Conservation (phyloP, 2,113 vertebrate genomes). For the Bathybates hornii region DNA sequence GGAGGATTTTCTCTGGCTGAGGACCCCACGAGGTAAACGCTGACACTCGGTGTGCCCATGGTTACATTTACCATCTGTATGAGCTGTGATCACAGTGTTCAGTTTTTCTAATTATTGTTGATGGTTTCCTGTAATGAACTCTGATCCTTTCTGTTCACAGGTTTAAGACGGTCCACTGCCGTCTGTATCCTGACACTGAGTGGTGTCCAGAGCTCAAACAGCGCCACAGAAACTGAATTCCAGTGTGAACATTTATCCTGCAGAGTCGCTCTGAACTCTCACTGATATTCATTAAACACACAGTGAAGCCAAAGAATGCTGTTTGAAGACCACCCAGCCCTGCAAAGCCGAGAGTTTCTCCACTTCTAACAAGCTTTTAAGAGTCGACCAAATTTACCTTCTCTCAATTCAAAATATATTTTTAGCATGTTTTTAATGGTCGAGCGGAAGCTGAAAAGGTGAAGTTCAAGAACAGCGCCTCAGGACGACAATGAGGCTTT, state of each 20-base stretch:
- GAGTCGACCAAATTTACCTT: fast-evolving
- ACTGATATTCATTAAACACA: neutral
- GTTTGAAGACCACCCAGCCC: neutral
- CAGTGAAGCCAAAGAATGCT: neutral
- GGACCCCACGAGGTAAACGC: constrained; percentile 85
- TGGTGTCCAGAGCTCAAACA: constrained; percentile 79
- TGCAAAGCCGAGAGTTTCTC: neutral
- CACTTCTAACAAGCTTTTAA: neutral
- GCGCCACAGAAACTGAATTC: neutral
- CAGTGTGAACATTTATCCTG: neutral
- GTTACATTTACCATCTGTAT: fast-evolving
- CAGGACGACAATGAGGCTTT: fast-evolving
- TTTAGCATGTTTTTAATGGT: neutral
- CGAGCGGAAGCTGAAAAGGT: fast-evolving
- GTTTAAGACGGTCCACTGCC: constrained; percentile 92
- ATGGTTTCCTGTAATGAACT: neutral
- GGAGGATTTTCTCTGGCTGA: constrained; percentile 82
- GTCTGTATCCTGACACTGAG: constrained; percentile 85
- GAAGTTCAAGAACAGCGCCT: neutral
- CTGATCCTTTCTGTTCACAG: constrained; percentile 50
- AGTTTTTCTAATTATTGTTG: neutral
- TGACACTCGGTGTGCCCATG: fast-evolving
- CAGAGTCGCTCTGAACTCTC: neutral
- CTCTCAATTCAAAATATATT: neutral
- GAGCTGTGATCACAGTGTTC: neutral